Percentiles rank a stretch among this genome's conserved stretches.
phyloP scores from a whole-genome alignment of 92 coral and sea anemone genomes.

The Porites lobata region DNA sequence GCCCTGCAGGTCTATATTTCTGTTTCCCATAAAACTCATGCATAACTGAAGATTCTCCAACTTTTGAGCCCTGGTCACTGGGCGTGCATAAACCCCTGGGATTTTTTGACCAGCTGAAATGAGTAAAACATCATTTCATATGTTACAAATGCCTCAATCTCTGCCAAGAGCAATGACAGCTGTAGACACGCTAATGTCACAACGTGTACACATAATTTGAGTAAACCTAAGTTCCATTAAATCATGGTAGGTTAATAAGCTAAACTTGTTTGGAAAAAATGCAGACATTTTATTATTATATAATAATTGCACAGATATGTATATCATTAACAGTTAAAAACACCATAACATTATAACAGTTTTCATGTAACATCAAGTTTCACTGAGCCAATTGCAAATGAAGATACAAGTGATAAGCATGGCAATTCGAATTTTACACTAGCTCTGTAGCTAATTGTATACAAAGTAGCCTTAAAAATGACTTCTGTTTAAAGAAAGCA shows the following conservation, averaged over 20 bases:
- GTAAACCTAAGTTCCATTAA: too few species aligned
- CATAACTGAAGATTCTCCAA: conserved; percentile 97
- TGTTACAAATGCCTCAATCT: not conserved
- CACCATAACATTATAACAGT: not conserved
- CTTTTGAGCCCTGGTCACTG: conserved; percentile 96
- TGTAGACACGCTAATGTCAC: too few species aligned
- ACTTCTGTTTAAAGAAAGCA: not conserved
- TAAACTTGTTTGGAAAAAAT: too few species aligned
- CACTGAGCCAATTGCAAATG: not conserved
- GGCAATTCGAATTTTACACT: not conserved
- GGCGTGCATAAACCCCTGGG: conserved; percentile 91
- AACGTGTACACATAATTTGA: too few species aligned
- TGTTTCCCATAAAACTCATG: conserved; percentile 96
- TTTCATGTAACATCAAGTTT: not conserved
- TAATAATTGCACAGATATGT: too few species aligned
- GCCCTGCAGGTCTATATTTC: conserved; percentile 86
- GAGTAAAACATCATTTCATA: not conserved
- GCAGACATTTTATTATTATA: too few species aligned
- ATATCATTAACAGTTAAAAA: too few species aligned
- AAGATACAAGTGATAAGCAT: not conserved
- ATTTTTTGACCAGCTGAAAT: conserved; percentile 86
- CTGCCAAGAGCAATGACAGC: too few species aligned
- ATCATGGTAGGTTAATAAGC: too few species aligned
- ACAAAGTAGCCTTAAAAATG: not conserved
- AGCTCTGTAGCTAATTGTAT: not conserved